Evolutionary conservation across 2,797 vertebrate species (phyloP), one percentile per base, ranked within the genome.

Genomic region (Rhinichthys osculus): DNA sequence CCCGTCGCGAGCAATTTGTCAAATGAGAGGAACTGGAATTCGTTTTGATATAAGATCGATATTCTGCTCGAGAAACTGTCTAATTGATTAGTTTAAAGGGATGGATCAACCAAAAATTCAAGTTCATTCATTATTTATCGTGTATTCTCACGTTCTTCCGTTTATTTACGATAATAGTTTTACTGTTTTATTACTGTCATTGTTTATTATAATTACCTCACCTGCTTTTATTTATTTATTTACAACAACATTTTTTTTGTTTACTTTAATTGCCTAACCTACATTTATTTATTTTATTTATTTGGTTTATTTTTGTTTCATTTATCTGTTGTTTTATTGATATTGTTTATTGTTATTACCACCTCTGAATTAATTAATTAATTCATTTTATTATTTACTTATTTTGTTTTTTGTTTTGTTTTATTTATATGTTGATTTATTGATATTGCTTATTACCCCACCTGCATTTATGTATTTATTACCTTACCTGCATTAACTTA

Each of bases 1-100:
- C 67, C 17, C 78, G 64, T 79, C 33, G 4, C 35, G 40, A 44
- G 72, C 38, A 50, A 76, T 76, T 83, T 83, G 82, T 76, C 71
- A 83, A 83, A 76, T 76, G 23, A 66, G 71, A 27, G 44, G 23
- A 83, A 83, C 19, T 14, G 30, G 19, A 50, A 73, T 76, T 52
- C 0, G 44, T 52, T 76, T 19, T 76, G 59, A 83, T 67, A 23
- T 27, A 19, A 83, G 72, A 76, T 76, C 72, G 27, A 83, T 83
- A 76, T 52, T 76, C 42, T 64, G 11, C 70, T 64, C 33, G 30
- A 74, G 40, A 83, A 64, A 35, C 57, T 83, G 30, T 52, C 2
- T 66, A 66, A 83, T 76, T 83, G 44, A 76, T 76, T 27, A 52
- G 82, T 19, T 50, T 35, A 17, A 83, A 64, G 21, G 19, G 21